phyloP scores from a whole-genome alignment of 2,797 vertebrate genomes.

The Periophthalmus magnuspinnatus region DNA sequence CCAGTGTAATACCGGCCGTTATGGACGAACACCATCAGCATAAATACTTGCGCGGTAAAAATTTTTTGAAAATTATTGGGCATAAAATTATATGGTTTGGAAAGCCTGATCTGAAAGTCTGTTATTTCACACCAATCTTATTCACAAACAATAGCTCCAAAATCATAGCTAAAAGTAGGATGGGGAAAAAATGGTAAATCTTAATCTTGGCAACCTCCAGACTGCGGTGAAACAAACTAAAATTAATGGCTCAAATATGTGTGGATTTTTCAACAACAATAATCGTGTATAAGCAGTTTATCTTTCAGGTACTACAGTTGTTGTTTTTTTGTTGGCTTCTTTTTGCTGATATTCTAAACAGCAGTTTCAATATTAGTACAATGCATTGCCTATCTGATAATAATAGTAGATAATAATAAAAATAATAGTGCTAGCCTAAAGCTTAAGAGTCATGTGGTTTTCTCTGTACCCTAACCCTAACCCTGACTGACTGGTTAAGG shows the following conservation, averaged over 20 bases:
- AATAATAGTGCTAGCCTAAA: too few species aligned
- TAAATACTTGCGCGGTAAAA: slow-evolving; percentile 1
- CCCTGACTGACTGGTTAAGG: slow-evolving; percentile 1
- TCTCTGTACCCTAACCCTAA: background rate
- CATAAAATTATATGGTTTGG: slow-evolving; percentile 1
- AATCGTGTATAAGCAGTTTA: background rate
- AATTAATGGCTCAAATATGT: background rate
- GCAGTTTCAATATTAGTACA: background rate
- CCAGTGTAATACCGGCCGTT: slow-evolving; percentile 42
- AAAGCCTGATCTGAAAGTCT: too few species aligned
- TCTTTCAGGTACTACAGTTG: background rate
- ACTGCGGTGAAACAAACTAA: too few species aligned
- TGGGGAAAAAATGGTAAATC: too few species aligned
- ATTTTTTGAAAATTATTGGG: slow-evolving; percentile 18
- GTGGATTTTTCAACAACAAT: background rate
- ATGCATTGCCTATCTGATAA: background rate
- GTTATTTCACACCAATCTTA: background rate
- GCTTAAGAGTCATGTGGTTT: background rate
- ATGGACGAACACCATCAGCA: slow-evolving; percentile 5
- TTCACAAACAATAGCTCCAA: background rate
- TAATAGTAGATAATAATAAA: too few species aligned
- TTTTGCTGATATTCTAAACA: background rate
- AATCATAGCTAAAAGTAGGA: background rate
- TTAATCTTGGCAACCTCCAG: background rate
- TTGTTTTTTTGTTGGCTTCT: background rate